Evolutionary conservation across 2,888 invertebrate genomes (phyloP), one percentile per base, ranked within the genome.

Genomic region (Leptinotarsa haldemani): DNA sequence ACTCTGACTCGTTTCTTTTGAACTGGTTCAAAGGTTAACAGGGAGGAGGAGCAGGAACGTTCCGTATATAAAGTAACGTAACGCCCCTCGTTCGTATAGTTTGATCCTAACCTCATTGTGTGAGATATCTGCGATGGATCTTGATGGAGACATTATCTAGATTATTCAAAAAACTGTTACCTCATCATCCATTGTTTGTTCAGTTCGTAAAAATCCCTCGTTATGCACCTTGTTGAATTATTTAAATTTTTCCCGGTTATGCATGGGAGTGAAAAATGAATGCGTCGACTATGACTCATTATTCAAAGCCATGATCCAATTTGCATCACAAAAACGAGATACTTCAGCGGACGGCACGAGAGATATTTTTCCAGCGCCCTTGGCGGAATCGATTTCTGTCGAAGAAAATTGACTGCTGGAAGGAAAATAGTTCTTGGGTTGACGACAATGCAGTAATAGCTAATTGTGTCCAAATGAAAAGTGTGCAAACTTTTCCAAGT

Each of bases 251-350:
- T 56, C 61, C 56, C 25, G 68, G 22, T 56, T 20, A 56, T 56
- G 68, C 58, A 68, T 68, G 56, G 56, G 68, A 68, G 68, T 70
- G 64, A 70, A 64, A 65, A 65, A 53, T 65, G 50, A 65, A 22
- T 53, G n/a, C 46, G 25, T 3, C 71, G 58, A 58, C 25, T 58
- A 66, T 71, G 71, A 71, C 47, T 71, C 69, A 73, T 73, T 69
- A 73, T 73, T 65, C 65, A 56, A 65, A 66, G 30, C 18, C 73
- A 73, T 65, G 73, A 69, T 73, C 73, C 53, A 65, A 73, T 73
- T 69, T 73, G 25, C 73, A 73, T 73, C 65, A 69, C 69, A 73
- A 70, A 70, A 65, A 69, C 56, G 48, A 30, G 48, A 66, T 56
- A 40, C 61, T 40, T 30, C 40, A 61, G 61, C 61, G 40, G 61